Evolutionary conservation across 1,140 invertebrate genomes (phyloP), one percentile per base, ranked within the genome.

Genomic region (Harpegnathos saltator): DNA sequence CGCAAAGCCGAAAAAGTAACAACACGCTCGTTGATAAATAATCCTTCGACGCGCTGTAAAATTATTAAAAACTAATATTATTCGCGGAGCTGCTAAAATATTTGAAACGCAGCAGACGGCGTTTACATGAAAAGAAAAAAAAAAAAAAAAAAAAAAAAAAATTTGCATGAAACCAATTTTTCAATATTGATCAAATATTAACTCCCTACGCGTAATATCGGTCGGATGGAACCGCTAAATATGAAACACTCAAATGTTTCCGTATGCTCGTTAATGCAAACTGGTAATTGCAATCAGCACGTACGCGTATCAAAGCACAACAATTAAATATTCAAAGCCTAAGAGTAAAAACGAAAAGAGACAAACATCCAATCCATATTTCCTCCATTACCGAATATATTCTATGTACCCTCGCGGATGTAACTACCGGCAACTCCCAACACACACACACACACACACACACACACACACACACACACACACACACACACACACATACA

Each of bases 181-280:
- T 52, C n/a, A 63, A 75, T 63, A 52, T 75, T 63, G 58, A 75
- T 75, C 14, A 63, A 63, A 50, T 73, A 50, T 62, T 61, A 29
- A 62, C 38, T 11, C 38, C 1, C 38, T 3, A 44, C 38, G 11
- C 38, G 38, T 44, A 44, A 44, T 9, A 44, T 44, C 38, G 38
- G 7, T 9, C 38, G 4, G 38, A n/a, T 9, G 3, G 11, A 9
- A 9, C 7, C 38, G 3, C 38, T 9, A 44, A 44, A 9, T 44
- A 7, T 9, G 7, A 44, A 44, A 44, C 38, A 44, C 38, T 44
- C 38, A 44, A 44, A 44, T 9, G 7, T 44, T 44, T 44, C 11
- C 7, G 7, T 44, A 44, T 9, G 38, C 7, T 44, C 7, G 38
- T 44, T 44, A 44, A 44, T 44, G 7, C 38, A 44, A 44, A 9